phyloP scores from a whole-genome alignment of 2,113 vertebrate species.

The Coryphaenoides rupestris region DNA sequence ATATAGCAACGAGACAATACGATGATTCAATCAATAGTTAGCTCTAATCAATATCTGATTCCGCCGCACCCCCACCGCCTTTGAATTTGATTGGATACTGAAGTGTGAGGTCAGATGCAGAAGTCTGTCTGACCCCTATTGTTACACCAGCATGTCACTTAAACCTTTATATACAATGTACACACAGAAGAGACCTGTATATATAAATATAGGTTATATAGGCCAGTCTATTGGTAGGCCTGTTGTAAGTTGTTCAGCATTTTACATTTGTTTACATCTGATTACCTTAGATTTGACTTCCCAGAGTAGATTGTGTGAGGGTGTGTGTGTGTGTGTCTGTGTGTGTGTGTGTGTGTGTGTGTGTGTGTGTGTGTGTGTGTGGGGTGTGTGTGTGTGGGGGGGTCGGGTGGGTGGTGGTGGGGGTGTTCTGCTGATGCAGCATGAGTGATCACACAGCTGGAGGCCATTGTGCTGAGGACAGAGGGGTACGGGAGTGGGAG shows the following conservation, averaged over 20 bases:
- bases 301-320: constrained; percentile 8
- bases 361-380: not conserved
- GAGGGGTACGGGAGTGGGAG: constrained; percentile 27
- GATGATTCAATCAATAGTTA: constrained; percentile 60
- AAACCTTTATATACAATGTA: constrained; percentile 3
- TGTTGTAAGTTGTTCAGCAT: not conserved
- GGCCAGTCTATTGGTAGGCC: not conserved
- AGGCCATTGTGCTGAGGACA: constrained; percentile 56
- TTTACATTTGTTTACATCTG: constrained; percentile 3
- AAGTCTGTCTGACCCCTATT: constrained; percentile 6
- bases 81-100: constrained; percentile 56
- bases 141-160: too few species aligned
- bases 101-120: constrained; percentile 8
- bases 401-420: not conserved
- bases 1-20: constrained; percentile 38
- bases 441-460: constrained; percentile 60
- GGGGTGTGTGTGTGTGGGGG: not conserved
- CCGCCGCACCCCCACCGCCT: constrained; percentile 29
- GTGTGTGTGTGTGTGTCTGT: too few species aligned
- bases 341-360: not conserved
- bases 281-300: constrained; percentile 32
- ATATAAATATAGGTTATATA: not conserved
- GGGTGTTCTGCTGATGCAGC: constrained; percentile 49
- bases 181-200: not conserved
- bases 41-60: constrained; percentile 68